A percentile compares a stretch with the other conserved stretches of the same genome.
phyloP scores from a whole-genome alignment of 1,140 invertebrate species.

The Gryllus bimaculatus region DNA sequence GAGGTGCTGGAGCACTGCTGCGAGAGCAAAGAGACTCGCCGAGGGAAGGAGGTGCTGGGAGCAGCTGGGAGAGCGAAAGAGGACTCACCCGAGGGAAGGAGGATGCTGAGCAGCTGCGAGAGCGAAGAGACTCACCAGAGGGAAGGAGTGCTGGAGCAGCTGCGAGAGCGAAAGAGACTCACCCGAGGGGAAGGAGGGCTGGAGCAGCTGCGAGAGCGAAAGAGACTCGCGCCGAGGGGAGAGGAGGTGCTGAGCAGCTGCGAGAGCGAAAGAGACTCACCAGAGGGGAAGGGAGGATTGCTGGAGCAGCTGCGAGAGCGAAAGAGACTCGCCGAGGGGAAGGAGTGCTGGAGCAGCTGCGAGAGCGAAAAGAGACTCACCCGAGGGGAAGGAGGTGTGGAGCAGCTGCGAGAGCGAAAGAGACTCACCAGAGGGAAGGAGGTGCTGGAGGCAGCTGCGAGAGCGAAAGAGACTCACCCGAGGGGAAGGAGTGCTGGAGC shows the following conservation, averaged over 20 bases:
- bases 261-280: too few relatives aligned
- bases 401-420: slow-evolving; percentile 38
- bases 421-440: too few relatives aligned
- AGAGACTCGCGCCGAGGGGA: too few relatives aligned
- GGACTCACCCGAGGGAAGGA: slow-evolving; percentile 37
- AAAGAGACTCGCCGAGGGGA: slow-evolving; percentile 18
- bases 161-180: too few relatives aligned
- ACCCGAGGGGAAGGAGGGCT: slow-evolving; percentile 50
- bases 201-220: slow-evolving; percentile 39
- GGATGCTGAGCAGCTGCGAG: slow-evolving; percentile 52
- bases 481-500: slow-evolving; percentile 79
- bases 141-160: too few relatives aligned
- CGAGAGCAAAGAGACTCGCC: too few relatives aligned
- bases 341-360: slow-evolving; percentile 83
- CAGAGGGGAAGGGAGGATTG: slow-evolving; percentile 44
- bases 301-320: slow-evolving; percentile 25
- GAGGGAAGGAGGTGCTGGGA: too few relatives aligned
- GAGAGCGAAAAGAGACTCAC: neutral
- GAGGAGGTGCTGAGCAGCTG: too few relatives aligned
- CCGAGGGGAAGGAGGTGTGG: slow-evolving; percentile 57
- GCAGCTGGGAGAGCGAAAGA: too few relatives aligned
- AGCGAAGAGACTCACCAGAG: slow-evolving; percentile 19
- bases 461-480: slow-evolving; percentile 68
- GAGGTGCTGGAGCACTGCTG: slow-evolving; percentile 71
- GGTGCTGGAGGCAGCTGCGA: slow-evolving; percentile 45